A percentile compares a stretch with the other conserved stretches of the same genome.
Conservation (phyloP, 2,888 invertebrate genomes). For the Temnothorax ravouxi region DNA sequence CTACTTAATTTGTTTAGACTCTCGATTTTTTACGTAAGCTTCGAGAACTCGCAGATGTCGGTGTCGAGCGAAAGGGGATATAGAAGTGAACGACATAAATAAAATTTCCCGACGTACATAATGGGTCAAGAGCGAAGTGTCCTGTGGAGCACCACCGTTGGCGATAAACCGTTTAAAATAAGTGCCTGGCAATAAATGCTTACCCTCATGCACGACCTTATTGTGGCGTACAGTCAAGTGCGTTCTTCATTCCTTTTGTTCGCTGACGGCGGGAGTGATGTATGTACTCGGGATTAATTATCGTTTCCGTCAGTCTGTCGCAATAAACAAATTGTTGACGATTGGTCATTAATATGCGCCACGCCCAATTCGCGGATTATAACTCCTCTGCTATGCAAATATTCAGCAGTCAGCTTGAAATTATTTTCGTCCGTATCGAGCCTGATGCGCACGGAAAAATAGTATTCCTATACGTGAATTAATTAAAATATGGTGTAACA, state of each 20-base stretch:
- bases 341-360: conserved; percentile 5
- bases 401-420: conserved; percentile 4
- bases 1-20: neutral
- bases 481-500: conserved; percentile 1
- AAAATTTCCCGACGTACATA: conserved; percentile 48
- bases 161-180: conserved; percentile 61
- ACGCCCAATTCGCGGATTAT: conserved; percentile 16
- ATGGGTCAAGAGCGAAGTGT: conserved; percentile 55
- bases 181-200: conserved; percentile 59
- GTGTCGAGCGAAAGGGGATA: conserved; percentile 13
- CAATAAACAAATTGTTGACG: conserved; percentile 9
- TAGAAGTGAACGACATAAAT: conserved; percentile 41
- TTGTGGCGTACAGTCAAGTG: conserved; percentile 38
- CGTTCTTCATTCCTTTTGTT: conserved; percentile 25
- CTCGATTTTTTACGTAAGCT: conserved; percentile 14
- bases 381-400: conserved; percentile 6
- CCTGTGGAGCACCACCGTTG: conserved; percentile 46
- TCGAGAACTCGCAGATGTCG: conserved; percentile 23
- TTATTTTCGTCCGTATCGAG: neutral
- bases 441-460: neutral
- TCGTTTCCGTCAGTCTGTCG: neutral
- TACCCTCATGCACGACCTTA: conserved; percentile 44
- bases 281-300: conserved; percentile 15
- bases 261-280: neutral
- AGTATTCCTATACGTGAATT: conserved; percentile 1